phyloP scores from a whole-genome alignment of 2,113 vertebrate genomes.

The Hippocampus zosterae region DNA sequence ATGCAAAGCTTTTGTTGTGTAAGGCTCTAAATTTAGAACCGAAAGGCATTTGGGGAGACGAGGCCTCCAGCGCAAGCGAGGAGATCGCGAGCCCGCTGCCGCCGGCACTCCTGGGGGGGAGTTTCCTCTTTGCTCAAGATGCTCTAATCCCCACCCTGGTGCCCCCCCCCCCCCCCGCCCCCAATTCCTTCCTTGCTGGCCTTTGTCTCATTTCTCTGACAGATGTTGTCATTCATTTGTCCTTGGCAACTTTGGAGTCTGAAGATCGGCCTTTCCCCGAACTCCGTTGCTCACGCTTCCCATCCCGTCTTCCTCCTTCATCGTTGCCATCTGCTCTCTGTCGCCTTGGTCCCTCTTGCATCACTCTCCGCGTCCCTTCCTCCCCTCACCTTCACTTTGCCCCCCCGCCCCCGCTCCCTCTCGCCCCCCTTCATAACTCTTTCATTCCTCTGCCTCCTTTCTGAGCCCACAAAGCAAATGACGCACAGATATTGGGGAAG shows the following conservation, averaged over 20 bases:
- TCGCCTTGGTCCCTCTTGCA: neutral
- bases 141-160: slow-evolving; percentile 6
- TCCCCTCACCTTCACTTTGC: neutral
- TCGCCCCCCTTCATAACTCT: slow-evolving; percentile 7
- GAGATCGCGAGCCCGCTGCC: slow-evolving; percentile 23
- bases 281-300: neutral
- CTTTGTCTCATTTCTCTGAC: slow-evolving; percentile 22
- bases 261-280: slow-evolving; percentile 3
- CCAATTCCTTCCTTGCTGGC: neutral
- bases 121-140: neutral
- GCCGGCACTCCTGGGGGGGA: slow-evolving; percentile 38
- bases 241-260: slow-evolving; percentile 5
- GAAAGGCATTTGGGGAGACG: slow-evolving; percentile 39
- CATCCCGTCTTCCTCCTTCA: neutral
- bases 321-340: slow-evolving; percentile 9
- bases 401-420: neutral
- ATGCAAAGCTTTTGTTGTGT: slow-evolving; percentile 55
- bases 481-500: neutral
- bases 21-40: slow-evolving; percentile 56
- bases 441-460: neutral
- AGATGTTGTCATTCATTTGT: slow-evolving; percentile 26
- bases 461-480: neutral
- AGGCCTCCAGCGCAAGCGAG: slow-evolving; percentile 34
- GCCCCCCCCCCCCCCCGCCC: neutral
- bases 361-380: neutral